A percentile compares a stretch with the other conserved stretches of the same genome.
phyloP scores from a whole-genome alignment of 2,113 vertebrate species.

The Ailurus styani region DNA sequence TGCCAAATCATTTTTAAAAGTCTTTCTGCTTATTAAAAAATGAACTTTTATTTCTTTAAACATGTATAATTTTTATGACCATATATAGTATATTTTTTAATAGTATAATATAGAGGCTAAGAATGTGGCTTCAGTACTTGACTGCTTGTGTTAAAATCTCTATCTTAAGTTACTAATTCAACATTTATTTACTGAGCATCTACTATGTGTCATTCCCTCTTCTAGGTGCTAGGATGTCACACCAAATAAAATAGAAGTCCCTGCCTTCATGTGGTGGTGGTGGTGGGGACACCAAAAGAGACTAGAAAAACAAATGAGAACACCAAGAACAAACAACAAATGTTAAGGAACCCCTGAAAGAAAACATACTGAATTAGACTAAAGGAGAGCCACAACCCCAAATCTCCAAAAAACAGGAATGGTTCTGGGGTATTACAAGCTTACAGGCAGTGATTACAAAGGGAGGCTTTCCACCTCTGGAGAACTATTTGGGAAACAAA shows the following conservation, averaged over 20 bases:
- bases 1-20: neutral
- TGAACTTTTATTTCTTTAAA: constrained; percentile 9
- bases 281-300: neutral
- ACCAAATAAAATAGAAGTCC: neutral
- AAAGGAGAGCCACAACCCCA: no score
- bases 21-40: neutral
- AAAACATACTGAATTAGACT: no score
- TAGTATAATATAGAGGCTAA: neutral
- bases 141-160: neutral
- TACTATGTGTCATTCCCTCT: neutral
- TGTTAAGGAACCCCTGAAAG: no score
- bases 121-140: neutral
- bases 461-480: no score
- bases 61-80: neutral
- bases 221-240: neutral
- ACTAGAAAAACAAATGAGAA: no score
- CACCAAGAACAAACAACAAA: no score
- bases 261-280: neutral
- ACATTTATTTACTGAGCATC: neutral
- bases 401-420: no score
- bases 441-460: no score
- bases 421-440: no score
- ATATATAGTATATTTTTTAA: neutral
- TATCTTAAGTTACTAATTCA: neutral
- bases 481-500: no score